These are phyloP conservation scores for Catharus ustulatus DNA, from an alignment of 2,797 vertebrate genomes.

Conservation along the genomic window DNA sequence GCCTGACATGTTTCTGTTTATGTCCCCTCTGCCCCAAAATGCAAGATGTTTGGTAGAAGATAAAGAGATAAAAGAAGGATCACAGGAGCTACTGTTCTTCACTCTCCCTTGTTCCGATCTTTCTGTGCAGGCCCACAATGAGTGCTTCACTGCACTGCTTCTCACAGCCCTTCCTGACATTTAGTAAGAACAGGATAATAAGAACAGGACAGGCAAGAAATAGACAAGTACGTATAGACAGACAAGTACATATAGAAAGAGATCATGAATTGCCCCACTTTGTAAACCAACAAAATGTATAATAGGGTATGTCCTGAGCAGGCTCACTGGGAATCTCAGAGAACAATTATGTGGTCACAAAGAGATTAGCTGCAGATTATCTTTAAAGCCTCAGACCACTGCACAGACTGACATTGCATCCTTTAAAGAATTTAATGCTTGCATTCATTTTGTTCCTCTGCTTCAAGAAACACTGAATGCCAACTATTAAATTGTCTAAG, in stretches of 20 bases:
- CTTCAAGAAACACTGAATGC: slow-evolving; percentile 67
- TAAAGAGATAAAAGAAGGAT: neutral
- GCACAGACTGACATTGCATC: neutral
- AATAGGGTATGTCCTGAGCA: slow-evolving; percentile 4
- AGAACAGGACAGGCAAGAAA: neutral
- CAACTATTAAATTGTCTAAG: slow-evolving; percentile 66
- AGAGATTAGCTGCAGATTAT: slow-evolving; percentile 54
- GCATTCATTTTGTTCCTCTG: slow-evolving; percentile 49
- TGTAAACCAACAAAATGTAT: neutral
- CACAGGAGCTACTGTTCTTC: neutral
- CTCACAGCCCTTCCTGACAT: neutral
- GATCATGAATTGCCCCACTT: neutral
- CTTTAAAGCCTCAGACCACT: slow-evolving; percentile 64
- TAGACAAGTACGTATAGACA: too few species aligned
- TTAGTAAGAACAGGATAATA: too few species aligned
- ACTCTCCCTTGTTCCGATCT: neutral
- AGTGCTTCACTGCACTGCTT: neutral
- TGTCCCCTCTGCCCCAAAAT: neutral
- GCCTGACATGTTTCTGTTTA: neutral
- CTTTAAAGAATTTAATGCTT: slow-evolving; percentile 68
- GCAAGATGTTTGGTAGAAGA: neutral
- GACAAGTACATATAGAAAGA: neutral
- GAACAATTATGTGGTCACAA: neutral
- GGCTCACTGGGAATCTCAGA: neutral
- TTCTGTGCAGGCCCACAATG: neutral